Conservation (phyloP, 2,113 vertebrate species). For the Ptychochromis oligacanthus region DNA sequence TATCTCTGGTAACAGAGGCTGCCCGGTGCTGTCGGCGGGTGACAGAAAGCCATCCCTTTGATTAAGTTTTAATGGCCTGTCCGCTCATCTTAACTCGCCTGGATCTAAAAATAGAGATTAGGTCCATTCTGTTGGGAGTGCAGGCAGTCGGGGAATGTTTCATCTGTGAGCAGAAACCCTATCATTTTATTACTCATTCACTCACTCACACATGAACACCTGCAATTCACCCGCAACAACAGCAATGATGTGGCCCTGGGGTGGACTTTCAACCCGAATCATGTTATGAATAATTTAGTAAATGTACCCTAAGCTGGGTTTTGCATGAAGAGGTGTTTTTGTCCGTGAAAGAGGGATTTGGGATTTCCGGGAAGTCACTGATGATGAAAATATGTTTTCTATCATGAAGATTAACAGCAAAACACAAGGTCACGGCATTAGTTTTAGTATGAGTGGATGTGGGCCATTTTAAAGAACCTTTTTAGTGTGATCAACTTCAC, state of each 20-base stretch:
- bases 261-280: constrained; percentile 21
- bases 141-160: neutral
- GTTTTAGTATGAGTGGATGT: neutral
- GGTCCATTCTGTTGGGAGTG: constrained; percentile 19
- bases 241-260: neutral
- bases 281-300: constrained; percentile 30
- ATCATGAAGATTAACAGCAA: neutral
- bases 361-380: constrained; percentile 12
- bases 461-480: neutral
- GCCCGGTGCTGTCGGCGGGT: neutral
- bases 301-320: constrained; percentile 9
- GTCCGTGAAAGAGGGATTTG: neutral
- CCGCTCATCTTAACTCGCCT: neutral
- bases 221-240: constrained; percentile 1
- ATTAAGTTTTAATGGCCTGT: constrained; percentile 55
- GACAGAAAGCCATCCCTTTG: constrained; percentile 37
- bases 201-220: neutral
- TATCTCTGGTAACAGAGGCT: neutral
- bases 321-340: neutral
- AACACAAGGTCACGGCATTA: neutral
- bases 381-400: constrained; percentile 46
- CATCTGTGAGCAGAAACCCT: neutral
- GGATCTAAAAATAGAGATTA: constrained; percentile 55
- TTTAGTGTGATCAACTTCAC: neutral
- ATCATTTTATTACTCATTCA: neutral